Evolutionary conservation across 2,797 vertebrate species (phyloP).

Genomic region (Luscinia megarhynchos): DNA sequence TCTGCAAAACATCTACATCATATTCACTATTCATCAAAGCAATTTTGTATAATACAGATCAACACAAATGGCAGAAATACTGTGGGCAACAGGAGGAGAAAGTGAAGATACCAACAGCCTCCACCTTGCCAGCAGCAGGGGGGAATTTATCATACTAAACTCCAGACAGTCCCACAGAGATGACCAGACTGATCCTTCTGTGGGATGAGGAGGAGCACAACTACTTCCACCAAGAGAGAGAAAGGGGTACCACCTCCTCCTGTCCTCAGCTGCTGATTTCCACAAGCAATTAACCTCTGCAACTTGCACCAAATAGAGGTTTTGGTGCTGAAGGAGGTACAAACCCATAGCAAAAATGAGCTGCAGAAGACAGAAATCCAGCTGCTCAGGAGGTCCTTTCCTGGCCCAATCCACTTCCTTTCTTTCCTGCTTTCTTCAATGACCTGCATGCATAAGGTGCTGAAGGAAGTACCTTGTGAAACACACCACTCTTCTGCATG

Average conservation of each 20-base stretch:
- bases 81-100: not conserved
- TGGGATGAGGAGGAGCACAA: not conserved
- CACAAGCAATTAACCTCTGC: not conserved
- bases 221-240: rapidly evolving
- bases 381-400: not conserved
- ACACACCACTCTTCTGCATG: not conserved
- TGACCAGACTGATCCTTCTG: not conserved
- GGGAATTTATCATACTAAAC: not conserved
- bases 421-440: not conserved
- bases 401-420: not conserved
- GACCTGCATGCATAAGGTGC: not conserved
- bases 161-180: not conserved
- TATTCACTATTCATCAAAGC: not conserved
- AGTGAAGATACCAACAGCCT: not conserved
- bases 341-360: not conserved
- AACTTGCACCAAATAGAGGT: not conserved
- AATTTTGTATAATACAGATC: not conserved
- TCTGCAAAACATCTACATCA: not conserved
- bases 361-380: not conserved
- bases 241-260: not conserved
- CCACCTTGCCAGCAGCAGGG: not conserved
- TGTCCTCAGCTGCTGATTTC: not conserved
- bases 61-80: not conserved
- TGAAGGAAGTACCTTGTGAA: not conserved
- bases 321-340: not conserved